A percentile compares a stretch with the other conserved stretches of the same genome.
Evolutionary conservation across 2,888 invertebrate species (phyloP).

Genomic region (Candidula unifasciata): DNA sequence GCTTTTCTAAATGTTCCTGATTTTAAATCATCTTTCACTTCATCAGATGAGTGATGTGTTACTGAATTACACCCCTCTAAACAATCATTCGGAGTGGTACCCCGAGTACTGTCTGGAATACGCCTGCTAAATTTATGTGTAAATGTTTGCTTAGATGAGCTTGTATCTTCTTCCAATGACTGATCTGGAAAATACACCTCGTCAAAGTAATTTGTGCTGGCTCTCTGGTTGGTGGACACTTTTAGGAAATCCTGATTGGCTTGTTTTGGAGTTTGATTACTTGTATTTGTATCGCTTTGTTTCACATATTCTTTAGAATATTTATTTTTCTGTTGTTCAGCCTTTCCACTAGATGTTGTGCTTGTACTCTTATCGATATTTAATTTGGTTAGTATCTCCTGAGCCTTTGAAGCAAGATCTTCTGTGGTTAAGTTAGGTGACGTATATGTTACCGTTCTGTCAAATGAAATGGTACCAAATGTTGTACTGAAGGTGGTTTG

Average conservation of each 20-base stretch:
- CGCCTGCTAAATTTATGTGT: neutral
- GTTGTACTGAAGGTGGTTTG: neutral
- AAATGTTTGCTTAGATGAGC: neutral
- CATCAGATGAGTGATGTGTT: neutral
- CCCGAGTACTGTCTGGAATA: neutral
- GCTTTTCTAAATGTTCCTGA: neutral
- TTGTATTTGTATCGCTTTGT: neutral
- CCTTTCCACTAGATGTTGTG: neutral
- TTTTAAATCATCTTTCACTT: neutral
- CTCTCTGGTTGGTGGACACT: neutral
- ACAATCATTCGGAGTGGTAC: neutral
- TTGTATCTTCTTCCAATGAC: neutral
- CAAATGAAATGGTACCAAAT: conserved; percentile 36
- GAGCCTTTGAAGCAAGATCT: conserved; percentile 7
- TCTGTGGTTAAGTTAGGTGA: neutral
- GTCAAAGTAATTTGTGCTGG: conserved; percentile 18
- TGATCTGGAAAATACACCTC: conserved; percentile 35
- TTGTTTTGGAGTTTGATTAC: neutral
- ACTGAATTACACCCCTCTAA: neutral
- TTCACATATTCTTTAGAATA: neutral
- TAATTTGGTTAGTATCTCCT: conserved; percentile 26
- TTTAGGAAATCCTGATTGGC: neutral
- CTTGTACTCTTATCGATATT: neutral
- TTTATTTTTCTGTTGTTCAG: neutral
- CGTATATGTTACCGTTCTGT: neutral